phyloP scores from a whole-genome alignment of 2,113 vertebrate species.

The Verasper variegatus region DNA sequence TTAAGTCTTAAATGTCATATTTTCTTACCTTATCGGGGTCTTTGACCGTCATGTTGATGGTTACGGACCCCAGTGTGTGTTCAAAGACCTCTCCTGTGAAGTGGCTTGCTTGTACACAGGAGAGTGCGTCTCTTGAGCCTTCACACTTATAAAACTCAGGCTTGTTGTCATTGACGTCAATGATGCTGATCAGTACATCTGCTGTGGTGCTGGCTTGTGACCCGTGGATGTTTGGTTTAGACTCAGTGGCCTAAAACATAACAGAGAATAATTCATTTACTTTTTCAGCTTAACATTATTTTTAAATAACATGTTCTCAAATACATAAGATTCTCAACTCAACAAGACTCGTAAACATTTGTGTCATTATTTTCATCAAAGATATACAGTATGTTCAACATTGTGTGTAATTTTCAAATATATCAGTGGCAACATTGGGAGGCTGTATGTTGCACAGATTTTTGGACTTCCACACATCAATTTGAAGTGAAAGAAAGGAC shows the following conservation, averaged over 20 bases:
- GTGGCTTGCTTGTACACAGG: conserved; percentile 66
- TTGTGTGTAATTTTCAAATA: too few relatives aligned
- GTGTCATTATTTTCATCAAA: too few relatives aligned
- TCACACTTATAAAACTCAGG: conserved; percentile 89
- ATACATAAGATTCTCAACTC: not conserved
- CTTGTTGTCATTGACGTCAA: conserved; percentile 88
- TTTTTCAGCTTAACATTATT: not conserved
- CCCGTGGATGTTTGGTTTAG: conserved; percentile 54
- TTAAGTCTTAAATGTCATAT: not conserved
- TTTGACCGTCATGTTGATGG: conserved; percentile 83
- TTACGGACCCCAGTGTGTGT: conserved; percentile 79
- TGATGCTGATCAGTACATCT: conserved; percentile 81
- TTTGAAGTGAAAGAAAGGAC: too few relatives aligned
- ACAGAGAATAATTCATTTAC: not conserved
- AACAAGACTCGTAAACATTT: too few relatives aligned
- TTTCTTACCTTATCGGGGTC: conserved; percentile 87
- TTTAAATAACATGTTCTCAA: not conserved
- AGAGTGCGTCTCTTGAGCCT: not conserved
- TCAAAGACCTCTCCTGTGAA: conserved; percentile 86
- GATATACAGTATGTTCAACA: too few relatives aligned
- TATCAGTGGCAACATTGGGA: too few relatives aligned
- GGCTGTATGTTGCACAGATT: too few relatives aligned
- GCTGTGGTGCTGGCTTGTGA: conserved; percentile 50
- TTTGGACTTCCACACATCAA: too few relatives aligned
- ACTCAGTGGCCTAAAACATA: conserved; percentile 75